Percentiles rank a stretch among this genome's conserved stretches.
phyloP scores from a whole-genome alignment of 2,113 vertebrate species.

The Tenebrosternarchus preto region DNA sequence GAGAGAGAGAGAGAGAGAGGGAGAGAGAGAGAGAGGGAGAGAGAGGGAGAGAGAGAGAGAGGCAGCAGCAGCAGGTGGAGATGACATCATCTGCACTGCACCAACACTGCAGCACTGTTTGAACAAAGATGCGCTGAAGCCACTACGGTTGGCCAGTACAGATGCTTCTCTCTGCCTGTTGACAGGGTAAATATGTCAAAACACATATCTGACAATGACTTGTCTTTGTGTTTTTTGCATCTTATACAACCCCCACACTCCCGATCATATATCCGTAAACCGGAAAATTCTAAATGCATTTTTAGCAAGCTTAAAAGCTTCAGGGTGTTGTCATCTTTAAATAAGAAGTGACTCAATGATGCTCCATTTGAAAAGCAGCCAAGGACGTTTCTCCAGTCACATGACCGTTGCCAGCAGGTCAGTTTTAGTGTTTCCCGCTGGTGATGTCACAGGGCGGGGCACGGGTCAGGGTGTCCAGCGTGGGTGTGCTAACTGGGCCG shows the following conservation, averaged over 20 bases:
- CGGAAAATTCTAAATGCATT: background rate
- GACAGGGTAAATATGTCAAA: background rate
- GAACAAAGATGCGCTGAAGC: conserved; percentile 66
- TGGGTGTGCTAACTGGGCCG: conserved; percentile 14
- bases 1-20: conserved; percentile 48
- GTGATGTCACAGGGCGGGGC: background rate
- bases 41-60: conserved; percentile 53
- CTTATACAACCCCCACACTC: background rate
- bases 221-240: conserved; percentile 4
- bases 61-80: conserved; percentile 70
- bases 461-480: too few species aligned
- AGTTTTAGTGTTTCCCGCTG: background rate
- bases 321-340: background rate
- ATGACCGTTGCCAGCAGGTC: background rate
- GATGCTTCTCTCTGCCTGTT: conserved; percentile 37
- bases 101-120: conserved; percentile 70
- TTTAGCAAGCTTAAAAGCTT: background rate
- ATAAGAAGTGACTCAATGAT: background rate
- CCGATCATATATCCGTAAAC: background rate
- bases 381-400: background rate
- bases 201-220: background rate
- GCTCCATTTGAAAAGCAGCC: background rate
- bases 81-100: conserved; percentile 77
- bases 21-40: conserved; percentile 55
- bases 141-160: conserved; percentile 29